Evolutionary conservation across 2,888 invertebrate species (phyloP).

Genomic region (Drosophila limbata): DNA sequence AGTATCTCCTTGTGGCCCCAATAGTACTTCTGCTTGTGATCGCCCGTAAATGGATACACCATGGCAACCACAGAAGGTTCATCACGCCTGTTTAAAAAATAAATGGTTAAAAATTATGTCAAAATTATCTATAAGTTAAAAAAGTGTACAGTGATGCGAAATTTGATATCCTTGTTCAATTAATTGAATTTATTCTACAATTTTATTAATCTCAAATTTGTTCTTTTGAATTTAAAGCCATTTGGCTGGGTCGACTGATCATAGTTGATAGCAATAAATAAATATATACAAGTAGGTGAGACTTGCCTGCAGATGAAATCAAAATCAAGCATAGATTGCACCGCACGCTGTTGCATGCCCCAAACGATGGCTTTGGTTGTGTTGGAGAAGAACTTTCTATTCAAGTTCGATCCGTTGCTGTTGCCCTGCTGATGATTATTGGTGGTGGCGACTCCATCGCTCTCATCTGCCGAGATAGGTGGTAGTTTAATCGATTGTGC

Average conservation of each 20-base stretch:
- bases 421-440: slow-evolving; percentile 64
- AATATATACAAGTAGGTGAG: not conserved
- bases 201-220: too few species aligned
- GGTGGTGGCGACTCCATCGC: slow-evolving; percentile 60
- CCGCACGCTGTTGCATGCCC: slow-evolving; percentile 99
- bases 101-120: too few species aligned
- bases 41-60: slow-evolving; percentile 99
- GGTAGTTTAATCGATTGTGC: slow-evolving; percentile 85
- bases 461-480: slow-evolving; percentile 85
- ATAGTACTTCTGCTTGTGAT: slow-evolving; percentile 99
- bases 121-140: too few species aligned
- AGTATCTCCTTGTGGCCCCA: slow-evolving; percentile 99
- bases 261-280: too few species aligned
- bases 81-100: slow-evolving; percentile 89
- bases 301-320: slow-evolving; percentile 85
- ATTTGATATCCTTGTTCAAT: too few species aligned
- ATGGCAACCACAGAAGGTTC: slow-evolving; percentile 98
- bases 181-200: too few species aligned
- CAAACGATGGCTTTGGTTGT: slow-evolving; percentile 97
- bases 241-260: too few species aligned
- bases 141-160: too few species aligned
- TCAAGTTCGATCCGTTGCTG: slow-evolving; percentile 70
- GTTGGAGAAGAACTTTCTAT: slow-evolving; percentile 90
- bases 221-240: too few species aligned
- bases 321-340: slow-evolving; percentile 88